Evolutionary conservation across 1,140 invertebrate species (phyloP).

Genomic region (Dendrolimus kikuchii): DNA sequence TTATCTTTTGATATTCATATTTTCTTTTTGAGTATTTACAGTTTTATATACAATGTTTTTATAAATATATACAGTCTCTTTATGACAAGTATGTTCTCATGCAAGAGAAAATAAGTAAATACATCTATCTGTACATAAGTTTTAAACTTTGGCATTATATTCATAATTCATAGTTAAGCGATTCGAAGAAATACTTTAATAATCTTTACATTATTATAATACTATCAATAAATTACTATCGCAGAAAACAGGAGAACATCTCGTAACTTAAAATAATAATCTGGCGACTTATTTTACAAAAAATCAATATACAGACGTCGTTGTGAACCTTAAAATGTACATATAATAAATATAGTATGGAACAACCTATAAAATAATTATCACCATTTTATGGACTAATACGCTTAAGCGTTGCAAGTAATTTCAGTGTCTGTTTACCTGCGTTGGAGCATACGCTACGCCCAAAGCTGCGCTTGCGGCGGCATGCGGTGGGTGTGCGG

Average conservation of each 20-base stretch:
- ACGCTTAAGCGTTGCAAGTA: slow-evolving; percentile 66
- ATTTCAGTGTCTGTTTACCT: slow-evolving; percentile 58
- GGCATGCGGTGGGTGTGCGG: slow-evolving; percentile 86
- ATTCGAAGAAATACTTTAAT: slow-evolving; percentile 17
- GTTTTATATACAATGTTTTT: slow-evolving; percentile 40
- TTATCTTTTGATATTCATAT: slow-evolving; percentile 30
- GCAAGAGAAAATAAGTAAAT: slow-evolving; percentile 36
- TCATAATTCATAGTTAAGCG: slow-evolving; percentile 42
- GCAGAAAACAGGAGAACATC: slow-evolving; percentile 59
- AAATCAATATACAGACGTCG: slow-evolving; percentile 41
- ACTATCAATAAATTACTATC: slow-evolving; percentile 53
- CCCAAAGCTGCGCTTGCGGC: slow-evolving; percentile 89
- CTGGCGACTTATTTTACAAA: slow-evolving; percentile 37
- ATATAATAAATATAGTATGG: slow-evolving; percentile 55
- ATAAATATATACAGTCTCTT: slow-evolving; percentile 53
- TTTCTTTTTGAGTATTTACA: slow-evolving; percentile 39
- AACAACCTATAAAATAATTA: slow-evolving; percentile 57
- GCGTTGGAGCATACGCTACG: slow-evolving; percentile 74
- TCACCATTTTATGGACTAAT: slow-evolving; percentile 66
- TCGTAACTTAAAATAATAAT: slow-evolving; percentile 37
- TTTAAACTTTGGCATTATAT: slow-evolving; percentile 68
- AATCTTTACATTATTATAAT: slow-evolving; percentile 21
- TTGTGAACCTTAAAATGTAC: slow-evolving; percentile 15
- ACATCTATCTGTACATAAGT: slow-evolving; percentile 60
- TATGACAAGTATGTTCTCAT: slow-evolving; percentile 27